Evolutionary conservation across 2,113 vertebrate species (phyloP).

Genomic region (Phycodurus eques): DNA sequence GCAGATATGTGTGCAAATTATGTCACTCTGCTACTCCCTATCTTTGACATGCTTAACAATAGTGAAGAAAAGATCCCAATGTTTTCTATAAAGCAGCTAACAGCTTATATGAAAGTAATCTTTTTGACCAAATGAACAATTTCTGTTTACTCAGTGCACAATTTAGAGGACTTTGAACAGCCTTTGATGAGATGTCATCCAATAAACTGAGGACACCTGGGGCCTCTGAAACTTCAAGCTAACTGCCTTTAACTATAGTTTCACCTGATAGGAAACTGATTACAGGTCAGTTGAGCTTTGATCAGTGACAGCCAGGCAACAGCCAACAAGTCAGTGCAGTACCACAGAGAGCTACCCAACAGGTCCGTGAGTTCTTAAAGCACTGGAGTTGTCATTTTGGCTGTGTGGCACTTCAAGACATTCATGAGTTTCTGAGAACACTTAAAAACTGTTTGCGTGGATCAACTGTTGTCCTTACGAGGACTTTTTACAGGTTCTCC

Average conservation of each 20-base stretch:
- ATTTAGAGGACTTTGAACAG: no score
- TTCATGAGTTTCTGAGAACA: constrained; percentile 3
- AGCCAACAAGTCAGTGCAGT: background rate
- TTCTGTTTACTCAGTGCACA: no score
- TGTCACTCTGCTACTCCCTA: background rate
- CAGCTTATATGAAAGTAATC: background rate
- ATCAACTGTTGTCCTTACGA: constrained; percentile 83
- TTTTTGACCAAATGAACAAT: background rate
- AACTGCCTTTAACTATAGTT: background rate
- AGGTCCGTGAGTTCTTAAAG: constrained; percentile 34
- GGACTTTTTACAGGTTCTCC: constrained; percentile 82
- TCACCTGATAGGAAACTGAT: background rate
- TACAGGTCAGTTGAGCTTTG: background rate
- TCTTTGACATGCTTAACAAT: background rate
- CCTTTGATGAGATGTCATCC: background rate
- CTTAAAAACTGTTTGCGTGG: background rate
- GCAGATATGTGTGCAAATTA: background rate
- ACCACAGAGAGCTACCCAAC: background rate
- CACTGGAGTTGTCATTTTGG: constrained; percentile 6
- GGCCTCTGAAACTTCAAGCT: background rate
- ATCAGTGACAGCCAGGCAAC: background rate
- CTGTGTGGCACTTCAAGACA: constrained; percentile 6
- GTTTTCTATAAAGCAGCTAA: background rate
- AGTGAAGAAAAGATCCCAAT: background rate
- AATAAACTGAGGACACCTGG: background rate